Percentiles rank a stretch among this genome's conserved stretches.
Conservation (phyloP, 2,113 vertebrate species). For the mouse (Mus musculus) region GRCm39 chr1:178712501-178713000, state of each 20-base stretch:
- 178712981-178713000: not conserved
- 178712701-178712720: not conserved
- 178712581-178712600: not conserved
- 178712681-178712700: not conserved
- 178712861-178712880: not conserved
- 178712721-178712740: not conserved
- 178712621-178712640: accelerated
- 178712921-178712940: not conserved
- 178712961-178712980: not conserved
- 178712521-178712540: not conserved
- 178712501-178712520: not conserved
- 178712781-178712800: not conserved
- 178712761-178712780: not conserved
- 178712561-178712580: not conserved
- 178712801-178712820: not conserved
- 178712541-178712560: not conserved
- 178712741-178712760: not conserved
- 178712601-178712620: not conserved
- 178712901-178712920: not conserved
- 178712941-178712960: not conserved
- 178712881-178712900: not conserved
- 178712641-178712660: not conserved
- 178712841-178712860: constrained; percentile 4
- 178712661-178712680: not conserved
- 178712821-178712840: not conserved